Evolutionary conservation across 1,140 invertebrate genomes (phyloP).

Genomic region (Drosophila simulans): DNA sequence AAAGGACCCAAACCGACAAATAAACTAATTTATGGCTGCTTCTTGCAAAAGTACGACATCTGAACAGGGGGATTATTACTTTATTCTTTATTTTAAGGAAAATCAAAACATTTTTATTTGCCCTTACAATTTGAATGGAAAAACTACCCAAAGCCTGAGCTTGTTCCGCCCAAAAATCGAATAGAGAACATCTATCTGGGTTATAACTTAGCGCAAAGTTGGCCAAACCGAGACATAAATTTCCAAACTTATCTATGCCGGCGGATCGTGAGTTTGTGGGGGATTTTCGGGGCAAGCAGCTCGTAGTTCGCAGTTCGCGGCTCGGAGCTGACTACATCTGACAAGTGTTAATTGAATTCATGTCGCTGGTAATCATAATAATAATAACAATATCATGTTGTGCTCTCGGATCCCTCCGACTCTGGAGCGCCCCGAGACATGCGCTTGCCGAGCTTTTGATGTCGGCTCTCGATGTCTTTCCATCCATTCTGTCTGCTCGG

Average conservation of each 20-base stretch:
- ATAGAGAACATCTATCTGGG: slow-evolving; percentile 26
- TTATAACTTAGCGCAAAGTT: slow-evolving; percentile 32
- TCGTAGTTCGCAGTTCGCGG: slow-evolving; percentile 10
- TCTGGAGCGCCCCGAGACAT: slow-evolving; percentile 67
- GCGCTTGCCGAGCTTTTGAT: slow-evolving; percentile 75
- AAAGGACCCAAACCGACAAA: not conserved
- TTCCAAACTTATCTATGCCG: slow-evolving; percentile 63
- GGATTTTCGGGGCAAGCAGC: slow-evolving; percentile 13
- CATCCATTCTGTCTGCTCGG: slow-evolving; percentile 42
- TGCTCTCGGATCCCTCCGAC: slow-evolving; percentile 42
- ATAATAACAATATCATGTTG: slow-evolving; percentile 84
- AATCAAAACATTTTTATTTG: no score
- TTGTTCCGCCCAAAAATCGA: slow-evolving; percentile 1
- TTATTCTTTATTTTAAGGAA: no score
- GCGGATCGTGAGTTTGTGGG: slow-evolving; percentile 69
- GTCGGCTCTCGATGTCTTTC: slow-evolving; percentile 53
- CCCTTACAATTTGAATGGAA: not conserved
- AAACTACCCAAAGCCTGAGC: not conserved
- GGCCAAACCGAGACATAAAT: slow-evolving; percentile 61
- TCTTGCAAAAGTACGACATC: not conserved
- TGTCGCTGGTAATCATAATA: slow-evolving; percentile 84
- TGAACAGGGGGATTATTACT: not conserved
- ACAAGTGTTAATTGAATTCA: slow-evolving; percentile 85
- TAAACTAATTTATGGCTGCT: not conserved
- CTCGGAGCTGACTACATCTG: slow-evolving; percentile 66